phyloP scores from a whole-genome alignment of 2,888 invertebrate species.

The Schizotus pectinicornis region DNA sequence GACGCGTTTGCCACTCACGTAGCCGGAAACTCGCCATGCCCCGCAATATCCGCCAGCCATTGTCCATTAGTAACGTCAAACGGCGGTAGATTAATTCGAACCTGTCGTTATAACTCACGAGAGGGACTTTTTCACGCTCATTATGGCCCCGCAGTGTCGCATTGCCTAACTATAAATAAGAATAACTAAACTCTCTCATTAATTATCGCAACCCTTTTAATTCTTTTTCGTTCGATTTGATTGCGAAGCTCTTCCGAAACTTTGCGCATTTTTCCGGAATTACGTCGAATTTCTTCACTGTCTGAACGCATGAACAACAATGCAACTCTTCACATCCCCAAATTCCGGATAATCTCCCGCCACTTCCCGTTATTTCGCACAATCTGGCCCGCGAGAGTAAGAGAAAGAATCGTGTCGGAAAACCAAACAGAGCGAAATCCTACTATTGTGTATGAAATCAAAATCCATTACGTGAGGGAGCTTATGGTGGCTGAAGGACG shows the following conservation, averaged over 20 bases:
- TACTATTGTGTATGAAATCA: conserved; percentile 53
- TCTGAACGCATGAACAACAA: conserved; percentile 9
- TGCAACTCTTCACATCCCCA: conserved; percentile 14
- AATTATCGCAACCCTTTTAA: conserved; percentile 1
- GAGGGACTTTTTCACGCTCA: conserved; percentile 45
- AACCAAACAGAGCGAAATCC: conserved; percentile 47
- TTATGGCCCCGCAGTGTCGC: conserved; percentile 46
- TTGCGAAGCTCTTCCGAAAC: background rate
- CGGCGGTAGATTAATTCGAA: conserved; percentile 44
- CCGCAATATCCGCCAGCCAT: conserved; percentile 44
- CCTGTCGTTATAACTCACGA: conserved; percentile 43
- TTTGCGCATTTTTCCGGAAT: background rate
- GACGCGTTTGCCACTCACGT: conserved; percentile 5
- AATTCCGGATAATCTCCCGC: conserved; percentile 6
- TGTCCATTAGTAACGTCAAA: conserved; percentile 47
- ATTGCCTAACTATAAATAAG: conserved; percentile 38
- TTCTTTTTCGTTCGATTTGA: conserved; percentile 2
- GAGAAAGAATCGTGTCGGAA: conserved; percentile 44
- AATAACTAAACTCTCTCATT: conserved; percentile 32
- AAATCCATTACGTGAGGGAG: conserved; percentile 55
- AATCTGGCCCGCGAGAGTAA: conserved; percentile 34
- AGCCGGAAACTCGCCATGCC: conserved; percentile 39
- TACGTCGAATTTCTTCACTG: conserved; percentile 2
- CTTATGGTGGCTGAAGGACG: conserved; percentile 38
- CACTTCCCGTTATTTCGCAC: conserved; percentile 35